Base-by-base conservation (phyloP, 1,140 invertebrate genomes). In the Drosophila mojavensis region DNA sequence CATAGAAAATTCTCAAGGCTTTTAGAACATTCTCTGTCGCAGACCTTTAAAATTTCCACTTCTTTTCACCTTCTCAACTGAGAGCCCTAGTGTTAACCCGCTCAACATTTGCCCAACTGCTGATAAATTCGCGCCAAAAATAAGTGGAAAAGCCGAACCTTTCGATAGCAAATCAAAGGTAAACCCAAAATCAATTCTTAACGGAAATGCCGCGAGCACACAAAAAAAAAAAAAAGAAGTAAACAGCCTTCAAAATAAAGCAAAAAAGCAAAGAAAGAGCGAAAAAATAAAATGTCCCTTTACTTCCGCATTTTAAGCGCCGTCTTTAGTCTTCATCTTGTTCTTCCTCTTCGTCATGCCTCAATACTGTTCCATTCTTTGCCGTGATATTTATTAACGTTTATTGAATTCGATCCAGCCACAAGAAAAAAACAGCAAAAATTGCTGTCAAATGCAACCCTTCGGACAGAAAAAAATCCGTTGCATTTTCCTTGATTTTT, bases 341-440 rank as follows among this genome's bases (percentile, higher is more conserved):
- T 20, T 17, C 43, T 45, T 45, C 3, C 15, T 45, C 43, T 15
- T n/a, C 11, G 4, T 43, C 11, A n/a, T 43, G 4, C 43, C 15
- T 43, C 61, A 50, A 56, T 36, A 13, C 56, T 36, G 43, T 48
- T 48, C 28, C 28, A 30, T 60, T 60, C 43, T 59, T 59, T 65
- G 50, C 48, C 15, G 51, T 78, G 43, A 47, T 89, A 83, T 88
- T 88, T 88, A 89, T 88, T 89, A 89, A 83, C 74, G 84, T 78
- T 84, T 89, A 88, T 89, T 84, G 84, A 88, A 84, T 88, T 78
- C 84, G 84, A 78, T 70, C 83, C 77, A 72, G 80, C 83, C 83
- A 68, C 80, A 75, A 64, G 78, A 54, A 48, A 20, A 24, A 7
- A 47, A 17, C 33, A 36, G 0, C 36, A 20, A 88, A 86, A 88